phyloP scores from a whole-genome alignment of 2,888 invertebrate species.

The Aelia acuminata region DNA sequence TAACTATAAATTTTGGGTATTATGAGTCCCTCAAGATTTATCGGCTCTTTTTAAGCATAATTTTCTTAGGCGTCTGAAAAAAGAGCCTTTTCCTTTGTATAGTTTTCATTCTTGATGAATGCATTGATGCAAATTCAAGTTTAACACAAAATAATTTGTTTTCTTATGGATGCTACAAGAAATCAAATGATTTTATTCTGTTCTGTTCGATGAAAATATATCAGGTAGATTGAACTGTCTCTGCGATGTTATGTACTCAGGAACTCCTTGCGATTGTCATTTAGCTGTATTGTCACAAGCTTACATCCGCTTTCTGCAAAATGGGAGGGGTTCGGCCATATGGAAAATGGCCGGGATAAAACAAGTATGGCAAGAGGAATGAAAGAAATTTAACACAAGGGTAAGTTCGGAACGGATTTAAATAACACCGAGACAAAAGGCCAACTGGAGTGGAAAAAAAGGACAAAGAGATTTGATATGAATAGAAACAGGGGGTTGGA shows the following conservation, averaged over 20 bases:
- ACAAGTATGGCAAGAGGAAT: not conserved
- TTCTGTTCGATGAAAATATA: too few relatives aligned
- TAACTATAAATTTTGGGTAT: too few relatives aligned
- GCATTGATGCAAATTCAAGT: too few relatives aligned
- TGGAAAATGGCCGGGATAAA: not conserved
- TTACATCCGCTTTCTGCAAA: not conserved
- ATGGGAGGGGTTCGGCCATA: not conserved
- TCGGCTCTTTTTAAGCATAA: too few relatives aligned
- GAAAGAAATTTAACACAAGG: not conserved
- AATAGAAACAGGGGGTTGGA: slow-evolving; percentile 17
- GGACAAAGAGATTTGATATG: slow-evolving; percentile 29
- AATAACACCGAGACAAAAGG: slow-evolving; percentile 6
- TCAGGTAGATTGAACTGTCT: too few relatives aligned
- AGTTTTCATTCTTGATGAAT: too few relatives aligned
- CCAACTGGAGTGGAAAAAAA: not conserved
- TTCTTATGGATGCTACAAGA: too few relatives aligned
- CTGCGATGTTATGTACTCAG: not conserved
- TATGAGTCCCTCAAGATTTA: too few relatives aligned
- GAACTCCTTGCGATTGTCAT: not conserved
- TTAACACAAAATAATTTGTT: too few relatives aligned
- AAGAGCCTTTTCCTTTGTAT: too few relatives aligned
- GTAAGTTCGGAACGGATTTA: slow-evolving; percentile 7
- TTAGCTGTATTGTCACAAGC: not conserved
- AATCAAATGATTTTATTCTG: too few relatives aligned
- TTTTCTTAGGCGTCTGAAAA: too few relatives aligned